Base-by-base conservation (phyloP, 1,140 invertebrate genomes). In the Diorhabda carinulata region DNA sequence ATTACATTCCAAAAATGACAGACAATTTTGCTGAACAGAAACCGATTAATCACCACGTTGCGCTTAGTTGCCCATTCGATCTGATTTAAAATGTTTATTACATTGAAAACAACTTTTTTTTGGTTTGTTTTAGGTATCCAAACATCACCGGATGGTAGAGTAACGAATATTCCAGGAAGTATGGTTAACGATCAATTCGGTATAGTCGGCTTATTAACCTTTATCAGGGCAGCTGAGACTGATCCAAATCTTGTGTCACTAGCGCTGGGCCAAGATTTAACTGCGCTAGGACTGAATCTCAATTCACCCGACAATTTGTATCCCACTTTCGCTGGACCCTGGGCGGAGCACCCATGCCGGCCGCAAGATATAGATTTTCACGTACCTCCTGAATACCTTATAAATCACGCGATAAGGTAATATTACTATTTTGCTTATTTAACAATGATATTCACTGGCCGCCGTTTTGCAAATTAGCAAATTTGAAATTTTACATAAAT, bases 171-270 rank as follows among this genome's bases (percentile, higher is more conserved):
- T 86, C 98, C 98, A 60, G 88, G 89, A 64, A 94, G 92, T 81
- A 99, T 99, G 97, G 95, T 99, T 67, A 95, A 93, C 74, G 98
- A 99, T 85, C 97, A 99, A 85, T 99, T 98, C 84, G 98, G 98
- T 72, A 98, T 99, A 86, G 96, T 98, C 70, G 98, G 98, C 45
- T 86, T 99, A 65, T 84, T 99, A 80, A 97, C 97, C 66, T 99
- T 99, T 83, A 98, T 99, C 72, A 87, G 96, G 81, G 95, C 96
- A 70, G 95, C 97, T 59, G 97, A 99, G 85, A 95, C 94, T 40
- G 95, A 98, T 85, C 95, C 93, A 42, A 97, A 97, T 83, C 84
- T 98, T 71, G 95, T 98, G 64, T 95, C 95, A 40, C 82, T 99
- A 75, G 97, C 97, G 61, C 87, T 99, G 73, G 98, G 98, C 40